Evolutionary conservation across 2,113 vertebrate genomes (phyloP).

Genomic region (Cheilinus undulatus): DNA sequence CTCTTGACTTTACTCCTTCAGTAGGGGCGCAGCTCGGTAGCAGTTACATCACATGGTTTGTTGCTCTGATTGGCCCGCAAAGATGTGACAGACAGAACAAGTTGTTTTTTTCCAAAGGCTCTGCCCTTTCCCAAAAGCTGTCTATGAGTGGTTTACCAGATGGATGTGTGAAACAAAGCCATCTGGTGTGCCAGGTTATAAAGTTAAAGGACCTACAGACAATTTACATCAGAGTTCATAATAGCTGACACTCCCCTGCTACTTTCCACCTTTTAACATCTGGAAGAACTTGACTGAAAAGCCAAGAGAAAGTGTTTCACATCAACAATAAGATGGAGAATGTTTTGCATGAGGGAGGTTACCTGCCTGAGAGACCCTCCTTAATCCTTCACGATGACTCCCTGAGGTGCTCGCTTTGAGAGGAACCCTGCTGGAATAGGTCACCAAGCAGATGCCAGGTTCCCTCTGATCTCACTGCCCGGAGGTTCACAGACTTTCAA

Average conservation of each 20-base stretch:
- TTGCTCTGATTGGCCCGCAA: too few relatives aligned
- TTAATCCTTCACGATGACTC: conserved; percentile 59
- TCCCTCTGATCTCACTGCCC: conserved; percentile 40
- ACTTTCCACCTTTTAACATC: conserved; percentile 46
- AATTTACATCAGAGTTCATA: conserved; percentile 18
- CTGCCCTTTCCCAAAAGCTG: too few relatives aligned
- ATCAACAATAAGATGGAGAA: conserved; percentile 1
- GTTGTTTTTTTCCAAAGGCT: too few relatives aligned
- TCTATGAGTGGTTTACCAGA: too few relatives aligned
- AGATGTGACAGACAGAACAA: too few relatives aligned
- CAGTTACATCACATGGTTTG: too few relatives aligned
- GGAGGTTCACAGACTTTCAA: conserved; percentile 28
- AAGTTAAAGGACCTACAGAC: conserved; percentile 10
- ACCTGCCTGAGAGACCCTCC: conserved; percentile 45
- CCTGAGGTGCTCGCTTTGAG: conserved; percentile 37
- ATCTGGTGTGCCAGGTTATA: too few relatives aligned
- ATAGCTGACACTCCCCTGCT: conserved; percentile 10
- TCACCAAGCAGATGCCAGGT: conserved; percentile 62
- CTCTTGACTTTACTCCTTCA: too few relatives aligned
- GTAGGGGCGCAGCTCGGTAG: too few relatives aligned
- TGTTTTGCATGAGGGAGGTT: conserved; percentile 37
- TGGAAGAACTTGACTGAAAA: conserved; percentile 25
- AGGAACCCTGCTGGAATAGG: conserved; percentile 52
- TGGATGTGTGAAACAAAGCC: too few relatives aligned
- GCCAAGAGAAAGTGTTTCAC: conserved; percentile 18